A percentile compares a stretch with the other conserved stretches of the same genome.
These are phyloP conservation scores for Solenopsis fugax DNA, from an alignment of 1,140 invertebrate species.

Conservation along the genomic window DNA sequence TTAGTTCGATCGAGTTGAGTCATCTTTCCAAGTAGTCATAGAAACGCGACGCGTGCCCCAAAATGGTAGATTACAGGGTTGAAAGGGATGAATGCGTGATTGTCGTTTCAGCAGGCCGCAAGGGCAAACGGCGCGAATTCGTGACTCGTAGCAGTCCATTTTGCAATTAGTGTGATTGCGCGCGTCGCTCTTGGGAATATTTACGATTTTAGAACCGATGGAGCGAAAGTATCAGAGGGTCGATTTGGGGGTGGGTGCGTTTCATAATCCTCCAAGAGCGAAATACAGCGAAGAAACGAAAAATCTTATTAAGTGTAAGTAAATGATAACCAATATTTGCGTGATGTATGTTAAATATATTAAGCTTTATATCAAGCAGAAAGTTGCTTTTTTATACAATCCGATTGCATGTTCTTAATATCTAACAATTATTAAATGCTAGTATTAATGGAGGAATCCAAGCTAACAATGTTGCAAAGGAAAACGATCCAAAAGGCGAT, in stretches of 20 bases:
- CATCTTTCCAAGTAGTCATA: constrained; percentile 79
- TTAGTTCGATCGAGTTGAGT: constrained; percentile 78
- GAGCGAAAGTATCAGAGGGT: constrained; percentile 80
- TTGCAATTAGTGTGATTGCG: neutral
- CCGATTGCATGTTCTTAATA: neutral
- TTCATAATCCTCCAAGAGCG: constrained; percentile 82
- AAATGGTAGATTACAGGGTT: constrained; percentile 36
- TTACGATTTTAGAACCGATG: constrained; percentile 71
- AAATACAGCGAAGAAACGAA: constrained; percentile 85
- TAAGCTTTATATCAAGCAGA: neutral
- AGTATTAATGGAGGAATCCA: constrained; percentile 87
- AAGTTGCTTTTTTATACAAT: neutral
- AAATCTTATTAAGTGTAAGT: constrained; percentile 83
- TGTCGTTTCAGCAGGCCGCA: constrained; percentile 12
- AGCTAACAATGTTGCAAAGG: constrained; percentile 84
- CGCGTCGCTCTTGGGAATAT: neutral
- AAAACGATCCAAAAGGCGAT: constrained; percentile 82
- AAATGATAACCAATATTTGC: neutral
- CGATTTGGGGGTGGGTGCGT: constrained; percentile 80
- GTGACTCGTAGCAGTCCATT: neutral
- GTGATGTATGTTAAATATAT: neutral
- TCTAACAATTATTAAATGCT: constrained; percentile 16
- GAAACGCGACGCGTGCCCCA: constrained; percentile 71
- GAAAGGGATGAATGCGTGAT: constrained; percentile 7
- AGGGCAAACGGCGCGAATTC: neutral